A percentile compares a stretch with the other conserved stretches of the same genome.
Evolutionary conservation across 2,888 invertebrate genomes (phyloP).

Genomic region (Acanthoscelides obtectus): DNA sequence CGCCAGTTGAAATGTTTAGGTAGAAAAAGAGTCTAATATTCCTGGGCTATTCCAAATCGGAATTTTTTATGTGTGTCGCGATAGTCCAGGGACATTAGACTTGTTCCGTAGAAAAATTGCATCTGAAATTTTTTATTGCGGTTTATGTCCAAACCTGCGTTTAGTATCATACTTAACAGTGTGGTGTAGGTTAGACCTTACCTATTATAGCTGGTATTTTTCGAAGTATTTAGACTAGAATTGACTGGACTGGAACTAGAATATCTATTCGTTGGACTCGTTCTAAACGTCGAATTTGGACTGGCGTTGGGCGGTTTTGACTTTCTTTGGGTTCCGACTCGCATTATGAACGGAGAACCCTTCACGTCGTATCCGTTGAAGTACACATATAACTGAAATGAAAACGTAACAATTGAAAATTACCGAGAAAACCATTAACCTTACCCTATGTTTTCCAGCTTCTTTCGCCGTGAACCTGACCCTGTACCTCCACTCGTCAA

Average conservation of each 20-base stretch:
- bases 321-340: constrained; percentile 72
- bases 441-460: constrained; percentile 71
- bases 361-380: constrained; percentile 85
- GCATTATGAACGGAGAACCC: constrained; percentile 83
- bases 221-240: constrained; percentile 23
- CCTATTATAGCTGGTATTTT: constrained; percentile 24
- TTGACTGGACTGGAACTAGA: constrained; percentile 36
- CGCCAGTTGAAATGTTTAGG: too few species aligned
- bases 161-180: too few species aligned
- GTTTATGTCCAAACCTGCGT: too few species aligned
- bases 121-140: too few species aligned
- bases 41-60: not conserved
- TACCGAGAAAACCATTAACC: not conserved
- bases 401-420: not conserved
- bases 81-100: too few species aligned
- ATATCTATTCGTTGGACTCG: constrained; percentile 41
- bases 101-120: too few species aligned
- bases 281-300: constrained; percentile 40
- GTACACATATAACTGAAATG: constrained; percentile 74
- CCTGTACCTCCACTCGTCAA: constrained; percentile 64
- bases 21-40: too few species aligned
- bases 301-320: constrained; percentile 52
- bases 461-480: constrained; percentile 77
- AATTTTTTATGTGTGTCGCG: too few species aligned
- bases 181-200: constrained; percentile 8